Evolutionary conservation across 2,888 invertebrate genomes (phyloP).

Genomic region (Ceramica pisi): DNA sequence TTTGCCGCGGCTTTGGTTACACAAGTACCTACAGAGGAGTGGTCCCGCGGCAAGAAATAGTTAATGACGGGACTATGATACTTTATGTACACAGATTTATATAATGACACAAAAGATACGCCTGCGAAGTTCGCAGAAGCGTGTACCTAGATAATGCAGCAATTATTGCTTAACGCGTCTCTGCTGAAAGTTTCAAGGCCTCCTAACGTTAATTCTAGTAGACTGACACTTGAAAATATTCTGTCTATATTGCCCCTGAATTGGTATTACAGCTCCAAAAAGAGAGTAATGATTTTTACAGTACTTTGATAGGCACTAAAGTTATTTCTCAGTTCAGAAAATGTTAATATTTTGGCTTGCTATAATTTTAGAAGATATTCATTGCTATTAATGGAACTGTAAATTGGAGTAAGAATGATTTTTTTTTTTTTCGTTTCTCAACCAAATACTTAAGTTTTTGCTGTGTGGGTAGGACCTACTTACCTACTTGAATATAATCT

Average conservation of each 20-base stretch:
- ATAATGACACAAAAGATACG: constrained; percentile 25
- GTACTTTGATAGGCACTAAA: not conserved
- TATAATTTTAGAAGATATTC: not conserved
- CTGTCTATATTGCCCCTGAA: constrained; percentile 1
- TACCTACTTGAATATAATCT: not conserved
- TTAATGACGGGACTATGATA: constrained; percentile 38
- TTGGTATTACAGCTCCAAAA: not conserved
- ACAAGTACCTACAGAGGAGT: constrained; percentile 14
- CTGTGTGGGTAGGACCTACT: not conserved
- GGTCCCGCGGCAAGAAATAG: constrained; percentile 17
- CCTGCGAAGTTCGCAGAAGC: constrained; percentile 6
- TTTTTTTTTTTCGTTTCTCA: not conserved
- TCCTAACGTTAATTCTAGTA: constrained; percentile 13
- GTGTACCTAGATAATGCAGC: constrained; percentile 21
- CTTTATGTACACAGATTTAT: constrained; percentile 26
- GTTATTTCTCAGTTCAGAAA: not conserved
- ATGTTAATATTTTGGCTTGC: not conserved
- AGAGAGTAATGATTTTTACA: constrained; percentile 5
- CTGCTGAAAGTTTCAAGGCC: constrained; percentile 24
- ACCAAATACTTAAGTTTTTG: not conserved
- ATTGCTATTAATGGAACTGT: not conserved
- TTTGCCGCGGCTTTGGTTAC: constrained; percentile 50
- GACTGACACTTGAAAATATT: constrained; percentile 2
- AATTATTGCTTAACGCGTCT: constrained; percentile 25
- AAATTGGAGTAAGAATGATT: not conserved